These are phyloP conservation scores for Meloidogyne floridensis DNA, from an alignment of 1,140 invertebrate genomes.

Conservation along the genomic window DNA sequence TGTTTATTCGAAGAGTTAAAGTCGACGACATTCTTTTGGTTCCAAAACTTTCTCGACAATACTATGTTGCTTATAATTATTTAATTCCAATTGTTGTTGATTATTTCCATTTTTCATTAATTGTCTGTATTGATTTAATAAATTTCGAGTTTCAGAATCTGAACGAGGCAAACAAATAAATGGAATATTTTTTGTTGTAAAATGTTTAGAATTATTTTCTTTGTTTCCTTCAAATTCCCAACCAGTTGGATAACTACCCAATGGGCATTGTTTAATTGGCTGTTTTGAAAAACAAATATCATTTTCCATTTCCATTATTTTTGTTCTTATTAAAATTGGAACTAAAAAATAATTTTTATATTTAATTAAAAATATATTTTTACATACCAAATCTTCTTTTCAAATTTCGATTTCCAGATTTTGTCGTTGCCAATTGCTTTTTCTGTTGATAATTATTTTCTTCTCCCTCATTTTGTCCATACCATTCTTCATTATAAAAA, in stretches of 20 bases:
- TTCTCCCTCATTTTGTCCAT: background rate
- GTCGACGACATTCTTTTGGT: too few relatives aligned
- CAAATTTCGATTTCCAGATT: background rate
- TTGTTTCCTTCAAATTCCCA: background rate
- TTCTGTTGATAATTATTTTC: background rate
- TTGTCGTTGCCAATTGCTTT: background rate
- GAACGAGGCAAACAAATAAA: too few relatives aligned
- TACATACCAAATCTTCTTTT: background rate
- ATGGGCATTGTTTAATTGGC: constrained; percentile 48
- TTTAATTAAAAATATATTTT: background rate
- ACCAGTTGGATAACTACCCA: constrained; percentile 14
- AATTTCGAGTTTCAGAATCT: too few relatives aligned
- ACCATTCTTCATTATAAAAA: background rate
- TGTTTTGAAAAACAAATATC: constrained; percentile 53
- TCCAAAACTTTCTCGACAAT: too few relatives aligned
- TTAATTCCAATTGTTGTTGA: too few relatives aligned
- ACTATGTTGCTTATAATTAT: too few relatives aligned
- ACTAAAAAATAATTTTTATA: background rate
- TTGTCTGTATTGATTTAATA: too few relatives aligned
- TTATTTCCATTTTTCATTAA: too few relatives aligned
- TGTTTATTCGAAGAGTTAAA: too few relatives aligned
- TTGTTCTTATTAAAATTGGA: constrained; percentile 24
- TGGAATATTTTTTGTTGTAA: too few relatives aligned
- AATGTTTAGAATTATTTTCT: too few relatives aligned
- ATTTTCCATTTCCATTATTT: constrained; percentile 38